Base-by-base conservation (phyloP, 2,113 vertebrate species). In the Anser cygnoides region DNA sequence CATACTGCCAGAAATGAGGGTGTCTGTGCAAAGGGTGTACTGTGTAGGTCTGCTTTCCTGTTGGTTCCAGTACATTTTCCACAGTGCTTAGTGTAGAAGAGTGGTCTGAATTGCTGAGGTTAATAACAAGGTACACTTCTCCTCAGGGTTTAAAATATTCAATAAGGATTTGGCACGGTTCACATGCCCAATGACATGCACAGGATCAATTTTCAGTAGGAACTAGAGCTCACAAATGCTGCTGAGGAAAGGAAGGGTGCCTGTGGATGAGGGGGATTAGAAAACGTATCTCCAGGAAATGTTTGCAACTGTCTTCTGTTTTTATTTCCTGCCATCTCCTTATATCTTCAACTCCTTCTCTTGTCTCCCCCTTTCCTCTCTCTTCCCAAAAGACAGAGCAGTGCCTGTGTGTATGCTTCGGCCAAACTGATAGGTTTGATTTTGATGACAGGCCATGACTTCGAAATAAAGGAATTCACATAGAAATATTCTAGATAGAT, bases 21-120 rank as follows among this genome's bases (percentile, higher is more conserved):
- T 73, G 25, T 8, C 29, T 1, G 1, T 2, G 3, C 23, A 66
- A 52, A 83, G 15, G 9, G 8, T 23, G 5, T 13, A 66, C 31
- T 0, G 0, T 29, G 2, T 50, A 43, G 25, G 8, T 65, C 52
- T 71, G 10, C 8, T 54, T 89, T 65, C 2, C 0, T 61, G 25
- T 18, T 8, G 2, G 6, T 54, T 49, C 43, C 65, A 81, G 22
- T 28, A 80, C 2, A 29, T 41, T 83, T 91, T 78, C 65, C 26
- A 28, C 65, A 41, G 26, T 58, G 13, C 10, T 78, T 57, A 75
- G 19, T 31, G 29, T 50, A 54, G 89, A 74, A 23, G 39, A 89
- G 26, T 55, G 21, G 18, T 68, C n/a, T 68, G 20, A 13, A 22
- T 33, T 49, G 19, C 41, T 84, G 61, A 9, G 37, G 39, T 84